Percentiles rank a stretch among this genome's conserved stretches.
Conservation (phyloP, 2,113 vertebrate genomes). For the Phoxinus phoxinus region DNA sequence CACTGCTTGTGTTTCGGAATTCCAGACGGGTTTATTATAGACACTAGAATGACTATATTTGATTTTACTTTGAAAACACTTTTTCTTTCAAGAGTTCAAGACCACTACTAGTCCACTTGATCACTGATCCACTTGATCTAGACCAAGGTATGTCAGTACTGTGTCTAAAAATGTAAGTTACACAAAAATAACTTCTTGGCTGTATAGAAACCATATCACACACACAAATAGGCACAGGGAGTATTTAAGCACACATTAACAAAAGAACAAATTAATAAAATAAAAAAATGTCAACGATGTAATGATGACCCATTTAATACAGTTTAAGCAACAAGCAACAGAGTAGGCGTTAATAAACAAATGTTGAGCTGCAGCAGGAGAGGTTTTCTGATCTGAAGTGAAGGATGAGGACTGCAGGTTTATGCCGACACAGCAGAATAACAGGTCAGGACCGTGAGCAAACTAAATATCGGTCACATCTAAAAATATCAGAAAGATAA, state of each 20-base stretch:
- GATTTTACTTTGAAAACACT: neutral
- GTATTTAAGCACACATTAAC: too few relatives aligned
- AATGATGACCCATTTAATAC: neutral
- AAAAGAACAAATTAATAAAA: too few relatives aligned
- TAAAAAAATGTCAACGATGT: neutral
- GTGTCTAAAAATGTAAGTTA: neutral
- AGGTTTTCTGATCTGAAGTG: conserved; percentile 8
- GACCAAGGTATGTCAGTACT: neutral
- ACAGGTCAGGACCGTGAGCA: neutral
- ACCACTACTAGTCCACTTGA: neutral
- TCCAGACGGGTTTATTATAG: neutral
- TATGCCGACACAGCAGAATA: conserved; percentile 40
- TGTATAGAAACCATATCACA: neutral
- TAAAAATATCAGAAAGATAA: neutral
- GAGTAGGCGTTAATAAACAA: neutral
- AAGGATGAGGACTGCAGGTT: conserved; percentile 1
- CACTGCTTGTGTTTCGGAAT: neutral
- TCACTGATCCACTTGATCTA: neutral
- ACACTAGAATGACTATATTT: too few relatives aligned
- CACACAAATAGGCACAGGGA: neutral
- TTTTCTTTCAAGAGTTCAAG: neutral
- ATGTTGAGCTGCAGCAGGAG: too few relatives aligned
- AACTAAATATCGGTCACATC: conserved; percentile 4
- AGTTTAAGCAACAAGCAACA: neutral
- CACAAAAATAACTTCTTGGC: neutral